Evolutionary conservation across 1,140 invertebrate genomes (phyloP).

Genomic region (Hycleus cichorii): DNA sequence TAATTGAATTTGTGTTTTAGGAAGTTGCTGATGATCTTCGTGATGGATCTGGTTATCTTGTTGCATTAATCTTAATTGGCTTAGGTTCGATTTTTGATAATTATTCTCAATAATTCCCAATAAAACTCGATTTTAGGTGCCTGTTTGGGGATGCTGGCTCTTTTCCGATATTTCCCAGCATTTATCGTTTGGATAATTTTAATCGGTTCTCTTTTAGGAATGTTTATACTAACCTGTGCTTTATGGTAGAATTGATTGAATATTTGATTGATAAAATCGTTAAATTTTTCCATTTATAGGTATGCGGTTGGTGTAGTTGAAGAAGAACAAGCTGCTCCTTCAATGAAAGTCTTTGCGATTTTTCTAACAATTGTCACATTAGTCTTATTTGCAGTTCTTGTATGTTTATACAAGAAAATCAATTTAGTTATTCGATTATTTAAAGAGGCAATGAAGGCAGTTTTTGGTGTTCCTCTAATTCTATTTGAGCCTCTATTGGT

Average conservation of each 20-base stretch:
- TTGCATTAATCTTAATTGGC: background rate
- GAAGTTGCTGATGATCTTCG: background rate
- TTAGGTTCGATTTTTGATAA: no score
- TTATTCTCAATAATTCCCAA: background rate
- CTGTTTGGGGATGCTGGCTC: constrained; percentile 50
- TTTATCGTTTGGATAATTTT: constrained; percentile 62
- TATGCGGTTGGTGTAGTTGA: background rate
- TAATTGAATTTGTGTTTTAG: background rate
- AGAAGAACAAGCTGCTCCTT: background rate
- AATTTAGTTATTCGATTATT: constrained; percentile 62
- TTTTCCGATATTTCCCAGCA: constrained; percentile 53
- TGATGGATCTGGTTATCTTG: constrained; percentile 1
- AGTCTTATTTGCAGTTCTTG: constrained; percentile 54
- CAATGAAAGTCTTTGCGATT: constrained; percentile 7
- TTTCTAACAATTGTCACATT: constrained; percentile 51
- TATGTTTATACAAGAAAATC: constrained; percentile 65
- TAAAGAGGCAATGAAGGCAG: constrained; percentile 65
- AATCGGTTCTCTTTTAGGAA: constrained; percentile 47
- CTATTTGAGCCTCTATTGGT: constrained; percentile 70
- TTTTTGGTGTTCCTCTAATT: constrained; percentile 60
- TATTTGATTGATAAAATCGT: background rate
- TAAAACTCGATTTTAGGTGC: constrained; percentile 44
- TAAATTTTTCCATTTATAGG: background rate
- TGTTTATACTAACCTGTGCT: constrained; percentile 51
- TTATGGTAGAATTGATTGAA: constrained; percentile 51